Evolutionary conservation across 2,113 vertebrate species (phyloP).

Genomic region (Psilopsiagon aurifrons): DNA sequence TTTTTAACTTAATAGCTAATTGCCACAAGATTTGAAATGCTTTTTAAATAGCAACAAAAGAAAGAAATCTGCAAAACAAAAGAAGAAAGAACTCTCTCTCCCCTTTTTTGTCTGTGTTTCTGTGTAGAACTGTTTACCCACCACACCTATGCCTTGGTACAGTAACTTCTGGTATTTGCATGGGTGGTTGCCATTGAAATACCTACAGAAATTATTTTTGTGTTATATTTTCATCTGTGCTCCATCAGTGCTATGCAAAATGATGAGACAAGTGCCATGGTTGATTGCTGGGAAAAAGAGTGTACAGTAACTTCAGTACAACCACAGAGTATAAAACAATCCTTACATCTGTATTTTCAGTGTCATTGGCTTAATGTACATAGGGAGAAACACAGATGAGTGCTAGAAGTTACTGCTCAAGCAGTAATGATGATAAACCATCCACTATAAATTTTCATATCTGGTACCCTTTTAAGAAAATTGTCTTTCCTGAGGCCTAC

Average conservation of each 20-base stretch:
- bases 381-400: not conserved
- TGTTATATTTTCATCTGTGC: not conserved
- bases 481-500: not conserved
- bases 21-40: not conserved
- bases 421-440: not conserved
- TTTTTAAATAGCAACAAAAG: not conserved
- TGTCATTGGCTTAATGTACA: not conserved
- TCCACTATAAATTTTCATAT: not conserved
- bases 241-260: not conserved
- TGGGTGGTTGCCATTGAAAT: not conserved
- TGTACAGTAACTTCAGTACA: not conserved
- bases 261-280: not conserved
- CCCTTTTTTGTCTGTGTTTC: not conserved
- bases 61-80: not conserved
- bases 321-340: not conserved
- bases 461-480: not conserved
- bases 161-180: not conserved
- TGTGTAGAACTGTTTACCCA: not conserved
- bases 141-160: not conserved
- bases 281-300: not conserved
- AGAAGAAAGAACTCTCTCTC: not conserved
- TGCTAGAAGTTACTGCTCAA: not conserved
- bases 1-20: not conserved
- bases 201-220: not conserved
- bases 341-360: not conserved